These are phyloP conservation scores for Sepiola atlantica DNA, from an alignment of 2,888 invertebrate genomes.

Conservation along the genomic window DNA sequence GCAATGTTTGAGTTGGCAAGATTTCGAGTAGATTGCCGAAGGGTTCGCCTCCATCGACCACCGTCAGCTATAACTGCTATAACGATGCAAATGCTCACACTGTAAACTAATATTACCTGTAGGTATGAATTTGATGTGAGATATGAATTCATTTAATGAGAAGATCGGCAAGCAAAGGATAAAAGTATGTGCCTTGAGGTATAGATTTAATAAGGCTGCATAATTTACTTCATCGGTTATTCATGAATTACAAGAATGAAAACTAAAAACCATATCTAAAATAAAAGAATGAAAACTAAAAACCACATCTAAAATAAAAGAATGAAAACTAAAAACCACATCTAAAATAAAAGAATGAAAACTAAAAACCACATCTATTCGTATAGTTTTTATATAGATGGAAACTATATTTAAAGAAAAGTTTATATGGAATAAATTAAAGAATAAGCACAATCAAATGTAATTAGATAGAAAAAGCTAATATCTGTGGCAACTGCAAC, in stretches of 20 bases:
- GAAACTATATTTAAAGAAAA: background rate
- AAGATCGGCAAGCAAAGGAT: background rate
- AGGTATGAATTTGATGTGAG: background rate
- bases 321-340: no score
- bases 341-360: no score
- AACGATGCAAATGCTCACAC: background rate
- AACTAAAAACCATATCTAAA: no score
- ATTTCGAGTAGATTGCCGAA: background rate
- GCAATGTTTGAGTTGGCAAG: background rate
- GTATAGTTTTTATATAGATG: no score
- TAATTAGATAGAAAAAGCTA: no score
- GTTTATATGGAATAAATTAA: background rate
- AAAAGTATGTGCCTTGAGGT: background rate
- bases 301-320: no score
- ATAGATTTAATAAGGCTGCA: slow-evolving; percentile 6
- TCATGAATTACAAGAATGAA: background rate
- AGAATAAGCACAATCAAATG: background rate
- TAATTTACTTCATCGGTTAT: background rate
- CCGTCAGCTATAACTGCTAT: background rate
- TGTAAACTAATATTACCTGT: background rate
- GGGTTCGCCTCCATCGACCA: background rate
- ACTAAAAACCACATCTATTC: background rate
- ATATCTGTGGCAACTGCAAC: no score
- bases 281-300: no score
- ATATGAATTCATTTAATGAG: slow-evolving; percentile 1